Base-by-base conservation (phyloP, 2,113 vertebrate genomes). In the Rhinoderma darwinii region DNA sequence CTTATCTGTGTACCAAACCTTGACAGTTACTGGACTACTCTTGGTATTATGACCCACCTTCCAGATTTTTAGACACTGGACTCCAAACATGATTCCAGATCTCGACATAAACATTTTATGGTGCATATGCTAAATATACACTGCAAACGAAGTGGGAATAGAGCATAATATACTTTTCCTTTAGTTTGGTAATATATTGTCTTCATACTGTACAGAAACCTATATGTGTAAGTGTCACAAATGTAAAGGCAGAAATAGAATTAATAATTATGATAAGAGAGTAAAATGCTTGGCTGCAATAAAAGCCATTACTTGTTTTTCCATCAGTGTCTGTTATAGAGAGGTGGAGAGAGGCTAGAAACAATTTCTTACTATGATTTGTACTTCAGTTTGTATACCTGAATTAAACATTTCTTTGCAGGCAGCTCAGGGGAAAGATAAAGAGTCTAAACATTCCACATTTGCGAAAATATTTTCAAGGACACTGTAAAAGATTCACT, bases 381-480 rank as follows among this genome's bases (percentile, higher is more conserved):
- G 66, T 39, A 70, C 68, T 72, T 72, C 20, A 41, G 68, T 72
- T 72, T 72, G 68, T 72, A 72, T 72, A 72, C 68, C 35, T 72
- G 68, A 35, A 72, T 72, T 72, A 72, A 72, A 25, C 68, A 72
- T 17, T 41, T 72, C 68, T 72, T 37, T 72, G 68, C 68, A 41
- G 68, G 68, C 20, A 72, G 68, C 68, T 39, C 5, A 41, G 41
- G 68, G 68, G 7, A 72, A 41, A 72, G 37, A 72, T 72, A 37
- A 72, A 72, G 17, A 72, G 68, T 25, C 35, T 39, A 41, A 72
- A 25, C 68, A 72, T 72, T 9, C 35, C 68, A 72, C 22, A 72
- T 72, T 41, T 72, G 35, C 25, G 68, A 72, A 70, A 72, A 72
- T 72, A 72, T 72, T 72, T 72, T 72, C 68, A 72, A 72, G 68